These are phyloP conservation scores for Apostichopus japonicus DNA, from an alignment of 35 echinoderm and acorn worm species.

Conservation along the genomic window DNA sequence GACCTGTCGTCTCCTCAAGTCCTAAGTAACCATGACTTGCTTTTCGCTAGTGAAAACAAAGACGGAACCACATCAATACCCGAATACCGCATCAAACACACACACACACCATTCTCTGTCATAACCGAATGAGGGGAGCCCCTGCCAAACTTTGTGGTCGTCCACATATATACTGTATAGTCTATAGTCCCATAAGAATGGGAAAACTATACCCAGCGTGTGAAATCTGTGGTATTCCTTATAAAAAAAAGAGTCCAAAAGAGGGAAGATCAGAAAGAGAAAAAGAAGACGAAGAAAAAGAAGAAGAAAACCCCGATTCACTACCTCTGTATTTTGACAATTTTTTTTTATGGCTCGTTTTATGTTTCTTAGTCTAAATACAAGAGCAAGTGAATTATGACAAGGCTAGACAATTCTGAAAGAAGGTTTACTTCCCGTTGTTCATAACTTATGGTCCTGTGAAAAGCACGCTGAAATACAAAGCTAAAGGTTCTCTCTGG, in stretches of 20 bases:
- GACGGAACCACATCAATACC: background rate
- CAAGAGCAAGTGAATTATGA: slow-evolving; percentile 43
- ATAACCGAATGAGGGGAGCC: too few species aligned
- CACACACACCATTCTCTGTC: background rate
- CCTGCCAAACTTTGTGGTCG: slow-evolving; percentile 21
- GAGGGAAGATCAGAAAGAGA: background rate
- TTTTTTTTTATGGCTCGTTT: slow-evolving; percentile 3
- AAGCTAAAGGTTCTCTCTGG: slow-evolving; percentile 1
- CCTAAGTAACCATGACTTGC: slow-evolving; percentile 45
- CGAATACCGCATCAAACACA: background rate
- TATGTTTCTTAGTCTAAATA: slow-evolving; percentile 46
- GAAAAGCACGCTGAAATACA: background rate
- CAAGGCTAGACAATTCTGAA: slow-evolving; percentile 14
- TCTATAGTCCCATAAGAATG: background rate
- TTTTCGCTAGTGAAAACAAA: slow-evolving; percentile 29
- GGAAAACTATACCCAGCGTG: slow-evolving; percentile 1
- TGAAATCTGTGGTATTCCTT: slow-evolving; percentile 29
- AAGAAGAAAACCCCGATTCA: background rate
- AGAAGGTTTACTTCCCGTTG: background rate
- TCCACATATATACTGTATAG: slow-evolving; percentile 20
- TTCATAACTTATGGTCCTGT: background rate
- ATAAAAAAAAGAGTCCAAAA: background rate
- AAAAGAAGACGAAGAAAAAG: background rate
- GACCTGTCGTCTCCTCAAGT: slow-evolving; percentile 16
- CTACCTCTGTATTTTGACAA: slow-evolving; percentile 43